Evolutionary conservation across 2,113 vertebrate genomes (phyloP), one percentile per base, ranked within the genome.

Genomic region (Hipposideros armiger): DNA sequence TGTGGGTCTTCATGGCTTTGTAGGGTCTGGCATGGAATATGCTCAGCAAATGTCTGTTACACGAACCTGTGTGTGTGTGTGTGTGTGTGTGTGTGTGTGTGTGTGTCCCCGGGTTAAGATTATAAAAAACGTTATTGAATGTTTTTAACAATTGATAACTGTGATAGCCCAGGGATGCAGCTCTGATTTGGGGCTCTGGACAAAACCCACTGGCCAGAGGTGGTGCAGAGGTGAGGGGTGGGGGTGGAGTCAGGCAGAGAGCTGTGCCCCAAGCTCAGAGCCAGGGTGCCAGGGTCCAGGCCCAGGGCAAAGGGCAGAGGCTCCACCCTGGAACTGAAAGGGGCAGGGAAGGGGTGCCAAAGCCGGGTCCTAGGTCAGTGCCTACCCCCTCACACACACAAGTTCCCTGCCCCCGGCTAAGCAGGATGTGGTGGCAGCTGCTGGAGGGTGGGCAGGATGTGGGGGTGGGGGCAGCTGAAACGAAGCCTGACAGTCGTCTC

Each of bases 391-490:
- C 67, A 22, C 90, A 50, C 10, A n/a, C 93, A 85, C 2, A 20
- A 91, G 93, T 64, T 96, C 94, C 87, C 96, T 86, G 85, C 94
- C 95, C 97, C 96, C 24, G 81, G 93, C 93, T 89, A 94, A 94
- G 96, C 94, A 97, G 95, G 98, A 97, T 95, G 95, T 95, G 93
- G 94, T 97, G 83, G 97, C 97, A 97, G 97, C 97, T 98, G 97
- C 97, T 94, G 90, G 32, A 97, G 96, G 95, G 95, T 94, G 97
- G 96, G 97, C 97, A 98, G 98, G 98, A 98, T 98, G 97, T 98
- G 97, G 97, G 97, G 97, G 97, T 97, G 96, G 97, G 97, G 97
- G 97, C 97, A 97, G 97, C 93, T 97, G 95, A 94, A 95, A 82
- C 64, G 84, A 83, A 84, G 94, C 90, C 90, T 94, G 94, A 97